Percentiles rank a stretch among this genome's conserved stretches.
Conservation (phyloP, 2,797 vertebrate genomes). For the Chiroxiphia lanceolata region DNA sequence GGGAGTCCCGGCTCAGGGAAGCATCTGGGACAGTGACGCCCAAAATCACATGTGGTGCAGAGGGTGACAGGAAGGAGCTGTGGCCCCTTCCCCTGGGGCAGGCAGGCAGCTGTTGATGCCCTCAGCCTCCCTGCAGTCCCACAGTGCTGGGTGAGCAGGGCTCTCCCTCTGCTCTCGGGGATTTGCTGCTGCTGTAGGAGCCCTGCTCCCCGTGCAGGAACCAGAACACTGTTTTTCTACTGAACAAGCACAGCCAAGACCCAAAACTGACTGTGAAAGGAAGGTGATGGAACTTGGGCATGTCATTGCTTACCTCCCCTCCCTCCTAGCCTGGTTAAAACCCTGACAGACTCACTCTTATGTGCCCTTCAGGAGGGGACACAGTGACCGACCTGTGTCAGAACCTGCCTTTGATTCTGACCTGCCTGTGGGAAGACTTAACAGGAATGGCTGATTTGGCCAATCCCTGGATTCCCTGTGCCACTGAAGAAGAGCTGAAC, state of each 20-base stretch:
- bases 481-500: not conserved
- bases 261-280: rapidly evolving
- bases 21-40: rapidly evolving
- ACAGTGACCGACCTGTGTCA: not conserved
- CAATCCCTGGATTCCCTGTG: not conserved
- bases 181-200: not conserved
- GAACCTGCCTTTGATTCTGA: not conserved
- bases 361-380: not conserved
- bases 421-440: not conserved
- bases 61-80: not conserved
- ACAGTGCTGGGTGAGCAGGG: not conserved
- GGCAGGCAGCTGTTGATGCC: not conserved
- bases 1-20: not conserved
- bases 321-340: not conserved
- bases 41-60: not conserved
- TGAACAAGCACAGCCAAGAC: not conserved
- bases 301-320: not conserved
- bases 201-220: not conserved
- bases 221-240: not conserved
- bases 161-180: rapidly evolving
- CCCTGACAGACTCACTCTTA: not conserved
- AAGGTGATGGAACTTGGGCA: not conserved
- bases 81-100: not conserved
- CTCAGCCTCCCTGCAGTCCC: not conserved
- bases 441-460: not conserved